These are phyloP conservation scores for Eristalis arbustorum DNA, from an alignment of 2,888 invertebrate genomes.

Conservation along the genomic window DNA sequence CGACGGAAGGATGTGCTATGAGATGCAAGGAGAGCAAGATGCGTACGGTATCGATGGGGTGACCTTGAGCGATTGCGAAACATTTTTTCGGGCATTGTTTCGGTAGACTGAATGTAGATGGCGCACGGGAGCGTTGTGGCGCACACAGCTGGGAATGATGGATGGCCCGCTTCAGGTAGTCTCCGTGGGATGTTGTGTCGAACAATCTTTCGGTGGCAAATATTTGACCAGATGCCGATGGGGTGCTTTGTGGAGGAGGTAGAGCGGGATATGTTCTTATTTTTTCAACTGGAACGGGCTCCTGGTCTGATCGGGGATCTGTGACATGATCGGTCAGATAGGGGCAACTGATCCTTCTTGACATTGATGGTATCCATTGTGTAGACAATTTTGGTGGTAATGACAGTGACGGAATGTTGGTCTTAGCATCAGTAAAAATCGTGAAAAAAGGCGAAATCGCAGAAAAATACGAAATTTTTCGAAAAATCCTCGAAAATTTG, in stretches of 20 bases:
- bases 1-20: constrained; percentile 12
- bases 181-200: background rate
- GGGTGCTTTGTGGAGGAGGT: background rate
- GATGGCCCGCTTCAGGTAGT: background rate
- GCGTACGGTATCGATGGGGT: background rate
- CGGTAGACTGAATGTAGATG: constrained; percentile 34
- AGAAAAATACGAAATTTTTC: too few relatives aligned
- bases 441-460: too few relatives aligned
- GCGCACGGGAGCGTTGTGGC: background rate
- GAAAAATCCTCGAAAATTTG: too few relatives aligned
- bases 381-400: too few relatives aligned
- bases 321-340: too few relatives aligned
- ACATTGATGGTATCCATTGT: too few relatives aligned
- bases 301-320: too few relatives aligned
- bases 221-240: constrained; percentile 43
- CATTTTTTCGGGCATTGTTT: constrained; percentile 21
- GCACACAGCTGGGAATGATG: background rate
- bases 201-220: constrained; percentile 19
- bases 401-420: too few relatives aligned
- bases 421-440: too few relatives aligned
- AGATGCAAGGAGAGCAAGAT: background rate
- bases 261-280: background rate
- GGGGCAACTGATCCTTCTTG: too few relatives aligned
- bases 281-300: too few relatives aligned
- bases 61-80: constrained; percentile 45